Evolutionary conservation across 2,888 invertebrate genomes (phyloP), one percentile per base, ranked within the genome.

Genomic region (Xestia rhomboidea): DNA sequence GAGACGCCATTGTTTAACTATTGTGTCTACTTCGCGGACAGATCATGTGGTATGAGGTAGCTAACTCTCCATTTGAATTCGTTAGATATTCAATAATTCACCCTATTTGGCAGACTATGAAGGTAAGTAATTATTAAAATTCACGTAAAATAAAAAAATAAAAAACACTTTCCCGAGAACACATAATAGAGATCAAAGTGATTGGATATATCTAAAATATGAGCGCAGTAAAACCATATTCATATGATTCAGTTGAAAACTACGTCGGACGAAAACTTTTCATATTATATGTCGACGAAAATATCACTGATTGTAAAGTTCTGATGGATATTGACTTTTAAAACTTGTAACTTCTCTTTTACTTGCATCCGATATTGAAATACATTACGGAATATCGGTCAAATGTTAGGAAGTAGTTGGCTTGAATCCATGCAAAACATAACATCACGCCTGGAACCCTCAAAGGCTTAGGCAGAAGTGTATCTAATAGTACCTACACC

Each of bases 201-300:
- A 62, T n/a, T 64, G 11, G 0, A 41, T 1, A 41, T 1, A 51
- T 51, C 73, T 64, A 13, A 74, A 54, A 73, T 21, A 5, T 44
- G 27, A 66, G 13, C 18, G 18, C 57, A 74, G 27, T 34, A 76
- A 54, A 54, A 7, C 30, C 34, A 44, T 63, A 10, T 77, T 70
- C 69, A 38, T 63, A 51, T 44, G 34, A 63, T 44, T 63, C 27
- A 64, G 38, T 71, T 46, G n/a, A 38, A 77, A 64, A 64, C 27
- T 64, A 21, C 30, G 15, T 38, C 38, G 2, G 67, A 60, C 10
- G 7, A 10, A 38, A 77, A 77, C 63, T 70, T 77, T 76, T 70
- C 51, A 54, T 46, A 71, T 63, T 70, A 70, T 5, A 84, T 30
- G 66, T 79, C 49, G 74, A 78, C 82, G 69, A 82, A 78, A 81